Evolutionary conservation across 2,888 invertebrate genomes (phyloP), one percentile per base, ranked within the genome.

Genomic region (Conops quadrifasciatus): DNA sequence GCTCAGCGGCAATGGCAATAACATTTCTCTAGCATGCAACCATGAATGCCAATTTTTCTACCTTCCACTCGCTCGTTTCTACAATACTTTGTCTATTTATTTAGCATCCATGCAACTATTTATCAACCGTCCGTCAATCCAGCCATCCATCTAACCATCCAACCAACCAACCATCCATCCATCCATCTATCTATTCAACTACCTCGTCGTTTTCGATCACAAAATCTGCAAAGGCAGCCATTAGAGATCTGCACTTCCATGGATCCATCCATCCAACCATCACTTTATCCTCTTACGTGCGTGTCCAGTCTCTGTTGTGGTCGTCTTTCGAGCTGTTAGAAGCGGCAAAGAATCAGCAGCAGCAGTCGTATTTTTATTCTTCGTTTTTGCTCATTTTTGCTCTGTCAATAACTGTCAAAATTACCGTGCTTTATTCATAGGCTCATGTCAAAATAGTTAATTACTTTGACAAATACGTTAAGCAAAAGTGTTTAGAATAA

Each of bases 391-490:
- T 49, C 49, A 49, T 19, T 19, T 49, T 49, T n/a, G 49, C 7
- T 3, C 49, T 49, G n/a, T 49, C 19, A 49, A 19, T 19, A 49
- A 49, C 49, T 49, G 19, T 49, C 49, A 49, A 36, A 36, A 7
- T 36, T 36, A 36, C 36, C 9, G 9, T 36, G 36, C 49, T 49
- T 19, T 49, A 19, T 19, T 49, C 49, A n/a, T 19, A 49, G n/a
- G n/a, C 49, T n/a, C 49, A 49, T 49, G 49, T 49, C 49, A 49
- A 19, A 49, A 19, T 49, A 49, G 49, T 13, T 49, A 49, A 49
- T 49, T 19, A 19, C 49, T 36, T 36, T 36, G 36, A 36, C 36
- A 36, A 36, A 36, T 36, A 9, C 36, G 36, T 36, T 36, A 36
- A 36, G 36, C 4, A 36, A 36, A 36, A 36, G 36, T 36, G 36